These are phyloP conservation scores for Rhizomys pruinosus DNA, from an alignment of 2,113 vertebrate species.

Conservation along the genomic window DNA sequence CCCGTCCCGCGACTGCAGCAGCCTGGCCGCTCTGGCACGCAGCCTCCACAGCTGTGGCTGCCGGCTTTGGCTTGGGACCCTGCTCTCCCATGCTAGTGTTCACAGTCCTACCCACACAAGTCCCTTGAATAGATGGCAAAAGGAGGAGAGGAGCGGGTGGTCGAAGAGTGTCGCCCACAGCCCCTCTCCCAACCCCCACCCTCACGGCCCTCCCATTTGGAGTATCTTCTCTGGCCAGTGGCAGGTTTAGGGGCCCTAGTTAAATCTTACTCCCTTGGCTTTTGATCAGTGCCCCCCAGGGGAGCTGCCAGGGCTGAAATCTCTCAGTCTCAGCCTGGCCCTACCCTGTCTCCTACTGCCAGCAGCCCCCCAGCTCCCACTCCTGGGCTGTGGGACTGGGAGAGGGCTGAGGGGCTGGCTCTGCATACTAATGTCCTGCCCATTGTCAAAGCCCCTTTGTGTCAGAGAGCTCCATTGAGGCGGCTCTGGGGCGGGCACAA, in stretches of 20 bases:
- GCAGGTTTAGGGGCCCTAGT: background rate
- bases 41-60: background rate
- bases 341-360: slow-evolving; percentile 18
- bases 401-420: slow-evolving; percentile 73
- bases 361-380: slow-evolving; percentile 54
- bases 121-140: slow-evolving; percentile 3
- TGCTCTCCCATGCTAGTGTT: background rate
- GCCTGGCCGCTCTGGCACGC: background rate
- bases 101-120: slow-evolving; percentile 3
- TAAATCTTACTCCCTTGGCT: background rate
- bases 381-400: slow-evolving; percentile 73
- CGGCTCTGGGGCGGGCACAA: slow-evolving; percentile 80
- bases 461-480: slow-evolving; percentile 81
- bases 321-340: slow-evolving; percentile 9
- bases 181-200: no score
- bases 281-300: slow-evolving; percentile 6
- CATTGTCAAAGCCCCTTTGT: slow-evolving; percentile 85
- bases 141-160: slow-evolving; percentile 25
- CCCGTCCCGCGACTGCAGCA: no score
- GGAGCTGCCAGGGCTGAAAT: background rate
- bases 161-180: background rate
- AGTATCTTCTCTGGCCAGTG: background rate
- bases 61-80: background rate
- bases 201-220: slow-evolving; percentile 31
- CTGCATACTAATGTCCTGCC: slow-evolving; percentile 79